Evolutionary conservation across 2,113 vertebrate genomes (phyloP), one percentile per base, ranked within the genome.

Genomic region (Anoplopoma fimbria): DNA sequence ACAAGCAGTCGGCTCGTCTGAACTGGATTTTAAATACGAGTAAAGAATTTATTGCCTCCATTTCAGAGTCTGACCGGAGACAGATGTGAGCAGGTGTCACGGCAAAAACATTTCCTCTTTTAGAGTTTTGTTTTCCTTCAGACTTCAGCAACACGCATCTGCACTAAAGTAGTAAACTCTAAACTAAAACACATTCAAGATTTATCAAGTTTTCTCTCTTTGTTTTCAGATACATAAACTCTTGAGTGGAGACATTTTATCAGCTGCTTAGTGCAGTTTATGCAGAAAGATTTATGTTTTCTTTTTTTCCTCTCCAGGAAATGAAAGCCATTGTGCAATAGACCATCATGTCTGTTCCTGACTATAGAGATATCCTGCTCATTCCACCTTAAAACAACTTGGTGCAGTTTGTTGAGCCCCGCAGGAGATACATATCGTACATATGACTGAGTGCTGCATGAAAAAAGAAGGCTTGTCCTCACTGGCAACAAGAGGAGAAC

Each of bases 81-180:
- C 60, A 34, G 60, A 34, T 12, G 31, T 62, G 60, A 65, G 63
- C 63, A n/a, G n/a, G n/a, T n/a, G n/a, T n/a, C n/a, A n/a, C n/a
- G n/a, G n/a, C n/a, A n/a, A n/a, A n/a, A n/a, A n/a, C n/a, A n/a
- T n/a, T n/a, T n/a, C n/a, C n/a, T n/a, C n/a, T n/a, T n/a, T n/a
- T n/a, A n/a, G n/a, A n/a, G n/a, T n/a, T n/a, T 40, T 17, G 19
- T 23, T 25, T 53, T 29, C 38, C 15, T 67, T 45, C 13, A 34
- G 33, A n/a, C 15, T 67, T 45, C 13, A 34, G 33, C 13, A 2
- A 38, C 36, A 7, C 38, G 4, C 38, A 10, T 71, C 47, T 29
- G 19, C 33, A 40, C 14, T 40, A 9, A 51, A 23, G 67, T 8
- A n/a, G 4, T 9, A 4, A n/a, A 29, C 29, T 53, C 6, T 53